Base-by-base conservation (phyloP, 2,888 invertebrate genomes). In the Archips crataeganus region DNA sequence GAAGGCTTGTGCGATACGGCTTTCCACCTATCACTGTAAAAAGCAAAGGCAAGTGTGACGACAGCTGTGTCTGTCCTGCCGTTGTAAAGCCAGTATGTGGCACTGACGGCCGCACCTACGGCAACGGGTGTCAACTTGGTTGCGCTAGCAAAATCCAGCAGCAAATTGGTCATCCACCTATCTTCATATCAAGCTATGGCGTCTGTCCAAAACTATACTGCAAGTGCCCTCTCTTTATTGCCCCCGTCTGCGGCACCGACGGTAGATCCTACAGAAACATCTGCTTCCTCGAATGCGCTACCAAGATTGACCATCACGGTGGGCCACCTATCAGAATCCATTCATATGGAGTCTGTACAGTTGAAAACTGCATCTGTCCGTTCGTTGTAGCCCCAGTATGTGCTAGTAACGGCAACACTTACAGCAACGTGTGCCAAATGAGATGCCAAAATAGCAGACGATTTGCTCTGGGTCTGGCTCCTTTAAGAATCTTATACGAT, bases 281-380 rank as follows among this genome's bases (percentile, higher is more conserved):
- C 42, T 74, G 74, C 39, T 71, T 60, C 59, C 65, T 71, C 2
- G 71, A 71, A 66, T 71, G 71, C 39, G 71, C 71, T 5, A 51
- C 49, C 42, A 49, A 3, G n/a, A 9, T 32, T 36, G 32, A 4
- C 45, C 47, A 59, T 8, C 39, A 39, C 15, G 71, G 71, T n/a
- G 32, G 13, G 51, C 34, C 60, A 15, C 65, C 39, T 49, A 51
- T 71, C 8, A 13, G 9, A 36, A 23, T 71, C n/a, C 8, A 15
- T 6, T 39, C 23, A 0, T 66, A 71, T 32, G 49, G 59, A 8
- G n/a, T 60, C 5, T 65, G 65, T 71, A 10, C 8, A 4, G 49
- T 10, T 15, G 60, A 60, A 39, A 65, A 10, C 13, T 71, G 71
- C 60, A 6, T 42, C 10, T 71, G 71, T 15, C 54, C 54, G 23